Conservation (phyloP, 2,797 vertebrate species). For the Adelosebastes latens region DNA sequence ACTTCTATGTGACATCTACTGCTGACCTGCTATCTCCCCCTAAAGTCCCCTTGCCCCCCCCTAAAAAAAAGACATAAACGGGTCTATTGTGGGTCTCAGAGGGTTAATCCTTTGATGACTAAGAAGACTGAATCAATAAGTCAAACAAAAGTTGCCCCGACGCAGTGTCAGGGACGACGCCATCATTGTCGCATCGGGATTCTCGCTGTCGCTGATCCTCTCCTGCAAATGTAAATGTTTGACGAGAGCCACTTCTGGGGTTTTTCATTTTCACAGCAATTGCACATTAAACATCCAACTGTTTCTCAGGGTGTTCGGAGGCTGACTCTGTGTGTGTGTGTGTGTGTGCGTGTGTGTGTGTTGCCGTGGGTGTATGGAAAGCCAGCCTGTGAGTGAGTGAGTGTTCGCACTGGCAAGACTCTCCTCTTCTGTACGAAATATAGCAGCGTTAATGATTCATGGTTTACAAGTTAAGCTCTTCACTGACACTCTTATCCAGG, state of each 20-base stretch:
- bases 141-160: constrained; percentile 5
- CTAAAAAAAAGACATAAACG: too few relatives aligned
- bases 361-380: constrained; percentile 18
- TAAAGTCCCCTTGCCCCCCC: too few relatives aligned
- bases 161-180: not conserved
- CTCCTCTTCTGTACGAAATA: constrained; percentile 21
- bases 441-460: constrained; percentile 47
- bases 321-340: not conserved
- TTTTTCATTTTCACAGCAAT: constrained; percentile 47
- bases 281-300: constrained; percentile 50
- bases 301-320: constrained; percentile 33
- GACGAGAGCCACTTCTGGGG: constrained; percentile 44
- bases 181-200: constrained; percentile 18
- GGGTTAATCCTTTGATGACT: constrained; percentile 7
- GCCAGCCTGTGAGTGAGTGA: constrained; percentile 14
- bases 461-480: constrained; percentile 40
- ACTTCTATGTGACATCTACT: too few relatives aligned
- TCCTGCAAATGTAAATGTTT: constrained; percentile 56
- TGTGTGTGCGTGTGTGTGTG: not conserved
- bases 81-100: too few relatives aligned
- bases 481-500: constrained; percentile 10
- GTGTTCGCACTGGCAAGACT: constrained; percentile 12
- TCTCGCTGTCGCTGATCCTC: constrained; percentile 25
- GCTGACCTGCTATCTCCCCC: too few relatives aligned
- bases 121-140: constrained; percentile 8